phyloP scores from a whole-genome alignment of 2,888 invertebrate species.

The Mythimna pallens region DNA sequence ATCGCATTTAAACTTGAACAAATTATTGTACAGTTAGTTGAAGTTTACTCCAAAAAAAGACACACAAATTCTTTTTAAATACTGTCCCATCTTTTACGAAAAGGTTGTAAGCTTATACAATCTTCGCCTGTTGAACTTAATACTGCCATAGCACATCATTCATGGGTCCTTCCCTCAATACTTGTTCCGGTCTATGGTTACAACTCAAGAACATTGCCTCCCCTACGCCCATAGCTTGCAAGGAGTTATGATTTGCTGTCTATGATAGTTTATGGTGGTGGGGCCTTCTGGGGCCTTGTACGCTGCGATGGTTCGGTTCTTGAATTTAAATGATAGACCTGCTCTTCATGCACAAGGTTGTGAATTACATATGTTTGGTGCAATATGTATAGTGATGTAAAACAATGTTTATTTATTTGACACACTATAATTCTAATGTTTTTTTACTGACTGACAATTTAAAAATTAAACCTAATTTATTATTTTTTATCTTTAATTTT shows the following conservation, averaged over 20 bases:
- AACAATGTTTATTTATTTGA: too few relatives aligned
- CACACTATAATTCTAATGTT: too few relatives aligned
- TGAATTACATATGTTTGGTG: background rate
- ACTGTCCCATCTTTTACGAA: background rate
- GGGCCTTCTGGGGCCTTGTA: slow-evolving; percentile 26
- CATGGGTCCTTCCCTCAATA: slow-evolving; percentile 13
- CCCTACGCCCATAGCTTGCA: slow-evolving; percentile 27
- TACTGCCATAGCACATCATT: slow-evolving; percentile 12
- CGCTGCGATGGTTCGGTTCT: slow-evolving; percentile 11
- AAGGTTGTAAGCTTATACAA: background rate
- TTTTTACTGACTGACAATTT: too few relatives aligned
- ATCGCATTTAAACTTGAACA: too few relatives aligned
- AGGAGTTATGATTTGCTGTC: slow-evolving; percentile 49
- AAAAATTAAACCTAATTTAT: too few relatives aligned
- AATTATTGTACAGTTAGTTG: too few relatives aligned
- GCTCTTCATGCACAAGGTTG: background rate
- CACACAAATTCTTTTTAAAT: too few relatives aligned
- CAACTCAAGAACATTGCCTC: slow-evolving; percentile 34
- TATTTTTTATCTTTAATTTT: too few relatives aligned
- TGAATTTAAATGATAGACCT: slow-evolving; percentile 10
- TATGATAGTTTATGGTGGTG: slow-evolving; percentile 39
- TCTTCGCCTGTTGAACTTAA: slow-evolving; percentile 16
- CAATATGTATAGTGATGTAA: background rate
- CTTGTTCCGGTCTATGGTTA: slow-evolving; percentile 47
- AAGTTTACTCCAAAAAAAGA: too few relatives aligned